Conservation (phyloP, 2,797 vertebrate genomes). For the Meriones psammophilus region DNA sequence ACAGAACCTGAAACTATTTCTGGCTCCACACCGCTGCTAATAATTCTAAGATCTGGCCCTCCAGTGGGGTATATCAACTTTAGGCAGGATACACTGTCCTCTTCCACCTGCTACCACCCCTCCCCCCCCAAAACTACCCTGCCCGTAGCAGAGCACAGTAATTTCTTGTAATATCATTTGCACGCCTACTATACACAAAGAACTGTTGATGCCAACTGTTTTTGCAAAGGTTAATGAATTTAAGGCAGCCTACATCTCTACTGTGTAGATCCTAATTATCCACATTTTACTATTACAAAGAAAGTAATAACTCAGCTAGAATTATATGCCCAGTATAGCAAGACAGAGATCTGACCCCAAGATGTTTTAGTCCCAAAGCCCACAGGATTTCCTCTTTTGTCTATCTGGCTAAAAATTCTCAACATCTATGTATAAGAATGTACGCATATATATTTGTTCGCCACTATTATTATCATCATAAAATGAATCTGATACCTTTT, state of each 20-base stretch:
- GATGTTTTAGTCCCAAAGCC: background rate
- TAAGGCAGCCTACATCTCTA: conserved; percentile 35
- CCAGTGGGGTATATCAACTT: background rate
- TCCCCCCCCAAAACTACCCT: background rate
- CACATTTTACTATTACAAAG: conserved; percentile 42
- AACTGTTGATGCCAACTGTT: background rate
- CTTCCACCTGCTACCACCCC: background rate
- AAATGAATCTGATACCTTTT: background rate
- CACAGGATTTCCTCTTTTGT: background rate
- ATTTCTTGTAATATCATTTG: background rate
- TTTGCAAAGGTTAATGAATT: conserved; percentile 48
- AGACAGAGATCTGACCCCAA: background rate
- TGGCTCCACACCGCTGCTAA: background rate
- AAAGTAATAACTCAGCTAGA: conserved; percentile 23
- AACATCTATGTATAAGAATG: background rate
- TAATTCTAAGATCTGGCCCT: background rate
- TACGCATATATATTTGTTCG: background rate
- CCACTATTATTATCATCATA: background rate
- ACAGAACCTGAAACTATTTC: background rate
- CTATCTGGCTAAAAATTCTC: background rate
- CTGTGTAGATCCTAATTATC: background rate
- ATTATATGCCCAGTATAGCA: background rate
- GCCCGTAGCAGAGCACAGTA: background rate
- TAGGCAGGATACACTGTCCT: background rate
- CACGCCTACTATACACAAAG: background rate